phyloP scores from a whole-genome alignment of 2,113 vertebrate genomes.

The Capra hircus region DNA sequence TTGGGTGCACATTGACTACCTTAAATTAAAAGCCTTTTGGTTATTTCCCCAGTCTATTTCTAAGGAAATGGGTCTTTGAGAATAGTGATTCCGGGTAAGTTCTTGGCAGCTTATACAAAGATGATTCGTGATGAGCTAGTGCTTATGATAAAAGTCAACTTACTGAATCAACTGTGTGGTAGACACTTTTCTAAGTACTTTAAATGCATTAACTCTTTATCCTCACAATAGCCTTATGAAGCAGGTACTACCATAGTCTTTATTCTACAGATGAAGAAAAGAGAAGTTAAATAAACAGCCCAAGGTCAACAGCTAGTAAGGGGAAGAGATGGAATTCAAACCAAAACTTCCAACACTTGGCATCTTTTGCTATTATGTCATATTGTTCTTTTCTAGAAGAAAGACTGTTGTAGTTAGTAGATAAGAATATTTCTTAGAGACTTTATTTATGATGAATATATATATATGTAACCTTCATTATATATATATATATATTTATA shows the following conservation, averaged over 20 bases:
- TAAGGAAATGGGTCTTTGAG: constrained; percentile 20
- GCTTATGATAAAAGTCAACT: constrained; percentile 6
- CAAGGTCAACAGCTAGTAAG: neutral
- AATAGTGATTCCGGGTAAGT: neutral
- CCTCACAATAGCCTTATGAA: neutral
- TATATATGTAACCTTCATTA: neutral
- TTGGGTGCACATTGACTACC: neutral
- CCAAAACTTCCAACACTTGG: neutral
- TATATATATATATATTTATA: neutral
- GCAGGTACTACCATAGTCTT: neutral
- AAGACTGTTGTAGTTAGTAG: neutral
- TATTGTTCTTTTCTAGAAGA: neutral
- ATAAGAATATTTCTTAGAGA: neutral
- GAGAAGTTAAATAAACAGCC: constrained; percentile 1
- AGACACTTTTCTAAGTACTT: neutral
- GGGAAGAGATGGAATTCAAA: neutral
- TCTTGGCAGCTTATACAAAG: neutral
- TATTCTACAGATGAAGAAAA: neutral
- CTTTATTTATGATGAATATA: neutral
- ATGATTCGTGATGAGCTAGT: neutral
- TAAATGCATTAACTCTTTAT: constrained; percentile 10
- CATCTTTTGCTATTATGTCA: neutral
- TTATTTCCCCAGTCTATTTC: neutral
- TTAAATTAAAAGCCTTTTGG: neutral
- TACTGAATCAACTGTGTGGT: neutral